Evolutionary conservation across 2,888 invertebrate genomes (phyloP).

Genomic region (Drosophila anceps): DNA sequence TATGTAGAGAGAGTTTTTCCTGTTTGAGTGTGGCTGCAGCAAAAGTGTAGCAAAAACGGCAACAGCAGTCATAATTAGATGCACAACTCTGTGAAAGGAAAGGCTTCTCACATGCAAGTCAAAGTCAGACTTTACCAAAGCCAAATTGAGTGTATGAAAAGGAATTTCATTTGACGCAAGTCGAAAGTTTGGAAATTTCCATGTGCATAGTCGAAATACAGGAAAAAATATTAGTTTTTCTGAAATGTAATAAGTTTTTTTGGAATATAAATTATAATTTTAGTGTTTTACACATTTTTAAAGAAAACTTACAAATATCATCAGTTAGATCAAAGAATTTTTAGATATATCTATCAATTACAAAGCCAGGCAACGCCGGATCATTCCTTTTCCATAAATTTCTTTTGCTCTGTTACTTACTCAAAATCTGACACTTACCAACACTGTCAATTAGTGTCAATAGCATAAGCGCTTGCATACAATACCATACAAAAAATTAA

Average conservation of each 20-base stretch:
- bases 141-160: conserved; percentile 6
- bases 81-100: conserved; percentile 2
- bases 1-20: neutral
- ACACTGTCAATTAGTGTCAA: conserved; percentile 32
- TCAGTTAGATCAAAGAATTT: neutral
- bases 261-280: too few species aligned
- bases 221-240: neutral
- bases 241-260: too few species aligned
- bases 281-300: too few species aligned
- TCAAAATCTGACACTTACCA: conserved; percentile 24
- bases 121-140: neutral
- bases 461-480: conserved; percentile 42
- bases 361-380: neutral
- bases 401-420: neutral
- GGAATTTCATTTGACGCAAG: neutral
- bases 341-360: neutral
- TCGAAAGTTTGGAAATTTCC: neutral
- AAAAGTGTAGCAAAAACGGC: conserved; percentile 23
- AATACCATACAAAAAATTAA: conserved; percentile 16
- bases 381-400: neutral
- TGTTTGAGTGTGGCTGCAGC: conserved; percentile 29
- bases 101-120: neutral
- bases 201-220: conserved; percentile 20
- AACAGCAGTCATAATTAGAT: conserved; percentile 37
- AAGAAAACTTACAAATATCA: too few species aligned